Percentiles rank a stretch among this genome's conserved stretches.
phyloP scores from a whole-genome alignment of 2,888 invertebrate species.

The Drosophila prostipennis region DNA sequence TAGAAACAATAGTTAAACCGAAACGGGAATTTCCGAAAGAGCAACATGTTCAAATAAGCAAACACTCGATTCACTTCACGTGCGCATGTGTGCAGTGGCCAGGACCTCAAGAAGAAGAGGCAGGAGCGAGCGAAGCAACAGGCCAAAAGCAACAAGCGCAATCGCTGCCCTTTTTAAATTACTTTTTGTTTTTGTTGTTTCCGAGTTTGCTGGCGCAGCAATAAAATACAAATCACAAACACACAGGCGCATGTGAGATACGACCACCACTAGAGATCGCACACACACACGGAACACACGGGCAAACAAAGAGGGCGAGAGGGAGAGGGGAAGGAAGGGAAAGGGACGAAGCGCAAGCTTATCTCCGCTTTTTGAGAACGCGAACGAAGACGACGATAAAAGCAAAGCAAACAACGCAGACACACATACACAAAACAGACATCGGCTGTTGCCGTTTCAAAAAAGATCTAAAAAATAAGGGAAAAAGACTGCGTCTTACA shows the following conservation, averaged over 20 bases:
- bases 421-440: slow-evolving; percentile 10
- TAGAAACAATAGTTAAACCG: background rate
- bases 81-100: slow-evolving; percentile 9
- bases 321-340: slow-evolving; percentile 41
- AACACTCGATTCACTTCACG: background rate
- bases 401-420: slow-evolving; percentile 70
- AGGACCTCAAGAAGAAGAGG: slow-evolving; percentile 8
- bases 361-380: slow-evolving; percentile 54
- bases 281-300: slow-evolving; percentile 7
- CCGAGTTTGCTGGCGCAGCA: slow-evolving; percentile 63
- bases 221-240: slow-evolving; percentile 56
- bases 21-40: background rate
- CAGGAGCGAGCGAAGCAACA: slow-evolving; percentile 3
- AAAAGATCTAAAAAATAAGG: slow-evolving; percentile 2
- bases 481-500: slow-evolving; percentile 18
- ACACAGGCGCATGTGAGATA: slow-evolving; percentile 64
- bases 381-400: slow-evolving; percentile 73
- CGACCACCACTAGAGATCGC: slow-evolving; percentile 64
- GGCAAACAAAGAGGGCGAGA: slow-evolving; percentile 18
- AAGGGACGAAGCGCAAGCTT: slow-evolving; percentile 63
- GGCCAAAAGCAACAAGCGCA: slow-evolving; percentile 12
- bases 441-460: slow-evolving; percentile 63
- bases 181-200: slow-evolving; percentile 17
- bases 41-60: slow-evolving; percentile 29
- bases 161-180: slow-evolving; percentile 12